Base-by-base conservation (phyloP, 1,140 invertebrate species). In the Cyclina sinensis region DNA sequence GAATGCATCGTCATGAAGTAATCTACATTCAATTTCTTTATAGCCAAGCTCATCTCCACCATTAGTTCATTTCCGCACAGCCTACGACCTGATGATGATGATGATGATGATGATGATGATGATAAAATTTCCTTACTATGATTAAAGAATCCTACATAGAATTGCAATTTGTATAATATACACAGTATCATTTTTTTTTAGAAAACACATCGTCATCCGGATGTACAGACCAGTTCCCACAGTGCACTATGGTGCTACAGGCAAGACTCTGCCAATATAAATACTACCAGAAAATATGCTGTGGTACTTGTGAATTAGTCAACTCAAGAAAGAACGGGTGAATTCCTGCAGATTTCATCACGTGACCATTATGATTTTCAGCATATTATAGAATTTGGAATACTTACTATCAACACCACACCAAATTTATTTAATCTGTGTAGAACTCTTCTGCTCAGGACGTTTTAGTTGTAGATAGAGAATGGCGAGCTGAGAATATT, bases 271-370 rank as follows among this genome's bases (percentile, higher is more conserved):
- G 89, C 54, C 79, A 70, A n/a, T 90, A 90, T 76, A 30, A 76
- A 24, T 90, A 90, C 35, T 90, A 90, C 39, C 35, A 74, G 32
- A 86, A 68, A 51, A 84, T 88, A 24, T 90, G 89, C 54, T 90
- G 89, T 35, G 18, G 18, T n/a, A 59, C 89, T 18, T 90, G 89
- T 27, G 65, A 70, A 39, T 37, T 11, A n/a, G 24, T 18, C 54
- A 57, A 18, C 27, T 62, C n/a, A 7, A 62, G 27, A 62, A 62
- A 7, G 24, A 62, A 62, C 4, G 7, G 18, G n/a, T 62, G 57
- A 62, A 62, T 43, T 11, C 5, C 51, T 11, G 51, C 16, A 21
- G 4, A 16, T 57, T 7, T 11, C 7, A 57, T 18, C 14, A 57
- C 5, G n/a, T 4, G n/a, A n/a, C 14, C 51, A 57, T 16, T 57